Conservation (phyloP, 2,113 vertebrate species). For the Marmota monax region DNA sequence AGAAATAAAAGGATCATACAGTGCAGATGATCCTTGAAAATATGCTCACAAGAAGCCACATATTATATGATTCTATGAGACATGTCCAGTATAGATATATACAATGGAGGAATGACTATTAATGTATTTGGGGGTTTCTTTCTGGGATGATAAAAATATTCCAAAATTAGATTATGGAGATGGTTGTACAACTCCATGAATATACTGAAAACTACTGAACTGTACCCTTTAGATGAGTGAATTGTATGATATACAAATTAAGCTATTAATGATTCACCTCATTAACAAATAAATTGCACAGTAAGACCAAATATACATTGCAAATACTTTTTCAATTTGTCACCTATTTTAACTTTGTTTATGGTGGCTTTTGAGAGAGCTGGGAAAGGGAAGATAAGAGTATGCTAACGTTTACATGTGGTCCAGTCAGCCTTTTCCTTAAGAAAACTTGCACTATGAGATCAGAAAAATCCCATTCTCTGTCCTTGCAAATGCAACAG, state of each 20-base stretch:
- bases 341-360: conserved; percentile 5
- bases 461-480: conserved; percentile 28
- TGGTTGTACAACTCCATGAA: not conserved
- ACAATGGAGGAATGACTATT: not conserved
- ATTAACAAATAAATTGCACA: not conserved
- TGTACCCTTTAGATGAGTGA: not conserved
- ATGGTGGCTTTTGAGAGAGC: not conserved
- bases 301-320: not conserved
- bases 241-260: not conserved
- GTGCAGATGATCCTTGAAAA: not conserved
- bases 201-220: not conserved
- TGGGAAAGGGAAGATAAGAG: not conserved
- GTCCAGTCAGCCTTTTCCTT: not conserved
- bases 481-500: not conserved
- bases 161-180: not conserved
- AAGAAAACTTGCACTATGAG: not conserved
- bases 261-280: not conserved
- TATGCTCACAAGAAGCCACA: not conserved
- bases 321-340: not conserved
- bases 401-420: not conserved
- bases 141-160: not conserved
- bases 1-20: not conserved
- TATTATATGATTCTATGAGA: not conserved
- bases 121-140: not conserved
- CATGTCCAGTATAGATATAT: not conserved